Evolutionary conservation across 2,113 vertebrate genomes (phyloP), one percentile per base, ranked within the genome.

Genomic region (Engraulis encrasicolus): DNA sequence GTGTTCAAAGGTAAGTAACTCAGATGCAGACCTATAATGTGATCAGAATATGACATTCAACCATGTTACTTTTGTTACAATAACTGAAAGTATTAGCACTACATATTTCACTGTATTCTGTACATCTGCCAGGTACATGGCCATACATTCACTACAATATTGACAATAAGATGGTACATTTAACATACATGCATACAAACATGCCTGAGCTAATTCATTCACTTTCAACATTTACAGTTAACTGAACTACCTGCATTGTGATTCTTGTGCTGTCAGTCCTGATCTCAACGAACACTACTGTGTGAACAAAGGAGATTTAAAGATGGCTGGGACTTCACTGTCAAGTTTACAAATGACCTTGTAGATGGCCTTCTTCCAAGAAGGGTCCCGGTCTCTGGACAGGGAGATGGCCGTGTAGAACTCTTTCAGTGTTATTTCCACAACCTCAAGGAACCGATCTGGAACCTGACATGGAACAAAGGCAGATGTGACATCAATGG

Each of bases 281-380:
- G n/a, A 11, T 18, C 38, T 36, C 23, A 18, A 31, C 38, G 19
- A 19, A 14, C 78, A 31, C 27, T 93, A 91, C 87, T 92, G 92
- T 83, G 91, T 88, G 77, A 91, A 94, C 82, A 82, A 77, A 1
- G 90, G 79, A 0, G 93, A 93, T 90, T 95, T 97, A 91, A 98
- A 96, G 58, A 89, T 92, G 54, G 94, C 93, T 0, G 97, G 97
- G 38, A 98, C 94, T 6, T 96, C 94, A 18, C 94, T 94, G 93
- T 99, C 97, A 90, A 98, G 93, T 92, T 98, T 99, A 31, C 97
- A 97, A 94, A 99, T 99, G 18, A 98, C 96, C 92, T 98, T 99
- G 92, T 99, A 99, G 93, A 99, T 99, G 12, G 95, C 92, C 91
- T 99, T 99, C 93, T 99, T 99, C 97, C 97, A 99, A 82, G 97